Evolutionary conservation across 2,888 invertebrate genomes (phyloP), one percentile per base, ranked within the genome.

Genomic region (Perithous albicinctus): DNA sequence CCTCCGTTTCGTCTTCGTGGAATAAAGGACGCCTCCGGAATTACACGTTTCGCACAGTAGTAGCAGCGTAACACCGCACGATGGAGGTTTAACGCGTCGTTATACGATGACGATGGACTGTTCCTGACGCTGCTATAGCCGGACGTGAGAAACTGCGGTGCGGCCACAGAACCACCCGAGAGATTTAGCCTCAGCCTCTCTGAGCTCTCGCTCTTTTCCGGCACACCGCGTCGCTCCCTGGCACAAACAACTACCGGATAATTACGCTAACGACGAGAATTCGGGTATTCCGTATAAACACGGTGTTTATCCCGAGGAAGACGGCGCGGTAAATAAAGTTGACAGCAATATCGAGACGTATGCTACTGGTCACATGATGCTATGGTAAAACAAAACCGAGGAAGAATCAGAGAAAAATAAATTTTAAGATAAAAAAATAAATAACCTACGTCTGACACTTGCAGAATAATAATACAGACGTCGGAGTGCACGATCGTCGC

Each of bases 1-100:
- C 23, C 61, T 74, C 32, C 61, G 51, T 51, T 61, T 35, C 56
- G 35, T 56, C 80, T 74, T 73, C 78, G 76, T 26, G 82, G 82
- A 78, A 83, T 75, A 78, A 84, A 84, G 56, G 73, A 83, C 78
- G 83, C 83, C 80, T 83, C 76, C 74, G 79, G 83, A 84, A 84
- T 84, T 83, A 84, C 83, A 83, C 83, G 83, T 83, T 84, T 84
- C 66, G 63, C 75, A 23, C 48, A 72, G 79, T 54, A 79, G 76
- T 67, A 73, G 72, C 82, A 43, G 64, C 63, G 82, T 82, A 79
- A 82, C 82, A 73, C 73, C 76, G 76, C 12, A 38, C 72, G 67
- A 82, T 73, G 79, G 72, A 79, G 69, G 75, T 79, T 82, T 82
- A 82, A 79, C 82, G 82, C 79, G 79, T 79, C 82, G 79, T 82